Percentiles rank a stretch among this genome's conserved stretches.
phyloP scores from a whole-genome alignment of 2,888 invertebrate genomes.

The Eupithecia vulgata region DNA sequence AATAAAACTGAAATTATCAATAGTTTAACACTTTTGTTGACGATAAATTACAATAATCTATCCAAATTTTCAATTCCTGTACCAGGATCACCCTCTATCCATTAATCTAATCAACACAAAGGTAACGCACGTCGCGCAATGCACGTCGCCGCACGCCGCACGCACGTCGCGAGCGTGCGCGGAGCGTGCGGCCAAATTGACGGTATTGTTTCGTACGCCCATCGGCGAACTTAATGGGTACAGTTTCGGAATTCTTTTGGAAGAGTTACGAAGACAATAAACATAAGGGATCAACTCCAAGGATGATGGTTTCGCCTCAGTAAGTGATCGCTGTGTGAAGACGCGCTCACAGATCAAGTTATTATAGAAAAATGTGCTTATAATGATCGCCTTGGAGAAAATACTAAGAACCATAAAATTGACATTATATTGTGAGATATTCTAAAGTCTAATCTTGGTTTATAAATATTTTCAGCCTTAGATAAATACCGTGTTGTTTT shows the following conservation, averaged over 20 bases:
- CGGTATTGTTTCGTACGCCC: constrained; percentile 57
- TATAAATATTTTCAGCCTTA: too few species aligned
- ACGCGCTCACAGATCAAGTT: neutral
- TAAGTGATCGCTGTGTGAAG: neutral
- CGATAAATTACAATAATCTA: neutral
- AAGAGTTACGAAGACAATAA: constrained; percentile 2
- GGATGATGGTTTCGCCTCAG: neutral
- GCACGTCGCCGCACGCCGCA: constrained; percentile 61
- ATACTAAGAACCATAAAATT: neutral
- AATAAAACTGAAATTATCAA: neutral
- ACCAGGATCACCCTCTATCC: constrained; percentile 41
- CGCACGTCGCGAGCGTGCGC: constrained; percentile 53
- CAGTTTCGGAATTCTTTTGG: constrained; percentile 13
- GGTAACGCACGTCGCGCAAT: constrained; percentile 50
- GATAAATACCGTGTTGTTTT: too few species aligned
- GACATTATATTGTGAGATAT: neutral
- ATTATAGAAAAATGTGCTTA: neutral
- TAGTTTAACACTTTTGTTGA: neutral
- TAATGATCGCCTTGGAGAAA: too few species aligned
- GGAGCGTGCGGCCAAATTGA: constrained; percentile 58
- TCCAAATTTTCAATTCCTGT: constrained; percentile 11
- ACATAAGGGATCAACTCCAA: neutral
- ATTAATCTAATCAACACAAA: constrained; percentile 72
- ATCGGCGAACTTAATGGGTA: constrained; percentile 16
- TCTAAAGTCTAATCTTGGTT: neutral